Percentiles rank a stretch among this genome's conserved stretches.
phyloP scores from a whole-genome alignment of 2,888 invertebrate species.

The Ctena decussata region DNA sequence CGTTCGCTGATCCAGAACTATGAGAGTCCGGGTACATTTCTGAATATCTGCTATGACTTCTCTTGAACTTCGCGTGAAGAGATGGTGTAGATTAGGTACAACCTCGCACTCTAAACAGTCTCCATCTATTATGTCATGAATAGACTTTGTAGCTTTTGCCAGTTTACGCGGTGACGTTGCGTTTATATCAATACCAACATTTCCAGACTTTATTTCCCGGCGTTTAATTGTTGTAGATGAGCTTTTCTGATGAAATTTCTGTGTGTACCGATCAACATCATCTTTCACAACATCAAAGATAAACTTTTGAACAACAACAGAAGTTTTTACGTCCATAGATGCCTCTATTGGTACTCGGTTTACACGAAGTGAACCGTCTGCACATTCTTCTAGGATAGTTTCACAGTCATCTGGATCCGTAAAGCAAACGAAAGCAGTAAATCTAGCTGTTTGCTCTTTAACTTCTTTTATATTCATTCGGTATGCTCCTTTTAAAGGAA shows the following conservation, averaged over 20 bases:
- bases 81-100: slow-evolving; percentile 20
- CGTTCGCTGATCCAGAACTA: slow-evolving; percentile 61
- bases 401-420: slow-evolving; percentile 66
- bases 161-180: slow-evolving; percentile 56
- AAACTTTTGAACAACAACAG: slow-evolving; percentile 44
- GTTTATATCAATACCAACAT: slow-evolving; percentile 62
- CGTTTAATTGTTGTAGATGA: slow-evolving; percentile 15
- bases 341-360: slow-evolving; percentile 20
- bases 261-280: slow-evolving; percentile 50
- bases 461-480: slow-evolving; percentile 44
- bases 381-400: slow-evolving; percentile 35
- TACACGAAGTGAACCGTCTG: not conserved
- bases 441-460: slow-evolving; percentile 49
- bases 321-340: slow-evolving; percentile 49
- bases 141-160: slow-evolving; percentile 42
- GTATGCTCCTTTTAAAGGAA: slow-evolving; percentile 23
- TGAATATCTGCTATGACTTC: slow-evolving; percentile 51
- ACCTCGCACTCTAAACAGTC: slow-evolving; percentile 57
- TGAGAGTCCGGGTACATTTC: slow-evolving; percentile 50
- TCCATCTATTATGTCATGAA: slow-evolving; percentile 63
- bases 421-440: slow-evolving; percentile 65
- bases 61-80: slow-evolving; percentile 64
- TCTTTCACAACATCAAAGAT: slow-evolving; percentile 53
- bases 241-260: not conserved
- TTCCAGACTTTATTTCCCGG: slow-evolving; percentile 54